phyloP scores from a whole-genome alignment of 2,797 vertebrate species.

The Premnoplex brunnescens region DNA sequence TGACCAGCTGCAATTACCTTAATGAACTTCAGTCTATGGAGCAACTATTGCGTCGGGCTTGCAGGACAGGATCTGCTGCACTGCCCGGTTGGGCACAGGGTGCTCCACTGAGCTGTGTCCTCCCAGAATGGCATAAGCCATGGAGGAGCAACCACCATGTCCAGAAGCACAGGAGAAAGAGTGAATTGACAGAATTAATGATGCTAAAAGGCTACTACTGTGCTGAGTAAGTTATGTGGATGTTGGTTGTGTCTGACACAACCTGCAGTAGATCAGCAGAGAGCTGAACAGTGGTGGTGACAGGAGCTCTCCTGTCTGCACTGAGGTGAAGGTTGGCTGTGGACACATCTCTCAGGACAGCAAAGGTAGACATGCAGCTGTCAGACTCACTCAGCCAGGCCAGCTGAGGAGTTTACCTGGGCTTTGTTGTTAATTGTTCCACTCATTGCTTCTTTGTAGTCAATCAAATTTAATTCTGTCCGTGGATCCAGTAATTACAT shows the following conservation, averaged over 20 bases:
- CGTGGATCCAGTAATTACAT: slow-evolving; percentile 20
- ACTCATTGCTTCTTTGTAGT: slow-evolving; percentile 16
- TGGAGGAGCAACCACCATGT: not conserved
- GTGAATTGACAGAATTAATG: not conserved
- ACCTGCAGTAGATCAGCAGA: not conserved
- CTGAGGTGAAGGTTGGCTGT: not conserved
- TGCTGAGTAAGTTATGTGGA: not conserved
- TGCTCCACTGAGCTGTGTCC: not conserved
- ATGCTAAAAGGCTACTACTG: not conserved
- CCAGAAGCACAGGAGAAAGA: not conserved
- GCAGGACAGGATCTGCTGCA: not conserved
- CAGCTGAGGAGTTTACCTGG: not conserved
- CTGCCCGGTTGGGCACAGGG: not conserved
- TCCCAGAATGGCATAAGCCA: not conserved
- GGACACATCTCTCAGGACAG: rapidly evolving
- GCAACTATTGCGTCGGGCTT: not conserved
- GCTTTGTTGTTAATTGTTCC: slow-evolving; percentile 38
- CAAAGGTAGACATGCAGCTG: not conserved
- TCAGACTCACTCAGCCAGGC: not conserved
- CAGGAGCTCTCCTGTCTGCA: not conserved
- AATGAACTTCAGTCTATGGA: not conserved
- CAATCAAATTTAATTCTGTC: slow-evolving; percentile 40
- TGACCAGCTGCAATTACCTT: not conserved
- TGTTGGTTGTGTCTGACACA: not conserved
- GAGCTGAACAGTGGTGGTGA: not conserved